These are phyloP conservation scores for Elymnias hypermnestra DNA, from an alignment of 1,140 invertebrate genomes.

Conservation along the genomic window DNA sequence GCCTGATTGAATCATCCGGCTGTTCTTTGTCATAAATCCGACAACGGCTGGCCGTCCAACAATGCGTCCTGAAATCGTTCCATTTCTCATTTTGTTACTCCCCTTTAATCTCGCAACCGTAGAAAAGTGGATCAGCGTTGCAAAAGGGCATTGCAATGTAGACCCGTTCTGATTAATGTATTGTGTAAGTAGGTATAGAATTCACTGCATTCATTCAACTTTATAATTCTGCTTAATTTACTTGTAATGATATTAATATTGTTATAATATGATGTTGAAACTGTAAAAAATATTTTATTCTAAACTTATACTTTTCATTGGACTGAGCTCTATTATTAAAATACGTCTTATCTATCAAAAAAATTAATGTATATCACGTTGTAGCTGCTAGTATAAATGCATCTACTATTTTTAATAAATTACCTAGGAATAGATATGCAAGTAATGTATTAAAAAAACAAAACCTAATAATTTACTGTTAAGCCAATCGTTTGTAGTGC, in stretches of 20 bases:
- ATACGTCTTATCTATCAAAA: too few species aligned
- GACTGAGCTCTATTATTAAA: too few species aligned
- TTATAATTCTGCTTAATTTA: conserved; percentile 3
- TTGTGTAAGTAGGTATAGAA: conserved; percentile 39
- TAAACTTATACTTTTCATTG: too few species aligned
- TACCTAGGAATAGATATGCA: too few species aligned
- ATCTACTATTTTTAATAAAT: too few species aligned
- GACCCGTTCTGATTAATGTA: conserved; percentile 68
- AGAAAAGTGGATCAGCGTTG: conserved; percentile 73
- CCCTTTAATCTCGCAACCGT: conserved; percentile 75
- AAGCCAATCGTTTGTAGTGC: too few species aligned
- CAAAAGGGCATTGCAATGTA: conserved; percentile 68
- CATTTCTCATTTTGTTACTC: conserved; percentile 76
- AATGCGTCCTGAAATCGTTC: conserved; percentile 74
- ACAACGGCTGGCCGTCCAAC: conserved; percentile 65
- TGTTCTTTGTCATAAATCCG: conserved; percentile 75
- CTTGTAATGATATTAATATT: background rate
- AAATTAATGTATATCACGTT: too few species aligned
- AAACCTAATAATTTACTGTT: too few species aligned
- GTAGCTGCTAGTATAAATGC: too few species aligned
- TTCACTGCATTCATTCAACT: conserved; percentile 14
- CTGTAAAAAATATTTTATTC: too few species aligned
- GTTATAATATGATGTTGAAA: too few species aligned
- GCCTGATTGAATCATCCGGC: conserved; percentile 73
- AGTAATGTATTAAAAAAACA: too few species aligned